Evolutionary conservation across 2,888 invertebrate genomes (phyloP).

Genomic region (Drosophila kambysellisi): DNA sequence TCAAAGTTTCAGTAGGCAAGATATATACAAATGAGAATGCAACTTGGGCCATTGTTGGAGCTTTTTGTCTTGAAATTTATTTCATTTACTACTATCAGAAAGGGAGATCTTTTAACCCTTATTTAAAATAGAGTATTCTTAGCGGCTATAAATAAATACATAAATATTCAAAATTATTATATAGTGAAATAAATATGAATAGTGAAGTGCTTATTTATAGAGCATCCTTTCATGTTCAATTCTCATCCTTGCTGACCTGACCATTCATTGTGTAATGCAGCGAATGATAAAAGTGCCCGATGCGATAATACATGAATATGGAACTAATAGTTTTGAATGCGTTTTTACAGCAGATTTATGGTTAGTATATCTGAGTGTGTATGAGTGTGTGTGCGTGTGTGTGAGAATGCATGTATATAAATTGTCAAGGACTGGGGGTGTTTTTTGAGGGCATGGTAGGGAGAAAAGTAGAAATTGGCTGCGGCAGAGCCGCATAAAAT

Average conservation of each 20-base stretch:
- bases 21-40: background rate
- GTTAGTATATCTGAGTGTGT: slow-evolving; percentile 8
- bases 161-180: background rate
- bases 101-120: background rate
- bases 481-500: slow-evolving; percentile 65
- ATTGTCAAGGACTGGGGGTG: slow-evolving; percentile 45
- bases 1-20: background rate
- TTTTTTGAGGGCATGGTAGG: slow-evolving; percentile 32
- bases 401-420: slow-evolving; percentile 3
- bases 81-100: background rate
- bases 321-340: slow-evolving; percentile 48
- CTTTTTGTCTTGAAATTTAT: background rate
- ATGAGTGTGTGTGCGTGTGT: slow-evolving; percentile 3
- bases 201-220: background rate
- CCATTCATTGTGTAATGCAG: slow-evolving; percentile 6
- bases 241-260: background rate
- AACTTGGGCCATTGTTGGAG: background rate
- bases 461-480: slow-evolving; percentile 47
- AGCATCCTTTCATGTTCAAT: background rate
- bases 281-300: slow-evolving; percentile 38
- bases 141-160: background rate
- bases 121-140: background rate
- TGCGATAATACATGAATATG: slow-evolving; percentile 49
- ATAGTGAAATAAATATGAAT: background rate
- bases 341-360: slow-evolving; percentile 58